These are phyloP conservation scores for Psittacus erithacus DNA, from an alignment of 2,113 vertebrate species.

Conservation along the genomic window DNA sequence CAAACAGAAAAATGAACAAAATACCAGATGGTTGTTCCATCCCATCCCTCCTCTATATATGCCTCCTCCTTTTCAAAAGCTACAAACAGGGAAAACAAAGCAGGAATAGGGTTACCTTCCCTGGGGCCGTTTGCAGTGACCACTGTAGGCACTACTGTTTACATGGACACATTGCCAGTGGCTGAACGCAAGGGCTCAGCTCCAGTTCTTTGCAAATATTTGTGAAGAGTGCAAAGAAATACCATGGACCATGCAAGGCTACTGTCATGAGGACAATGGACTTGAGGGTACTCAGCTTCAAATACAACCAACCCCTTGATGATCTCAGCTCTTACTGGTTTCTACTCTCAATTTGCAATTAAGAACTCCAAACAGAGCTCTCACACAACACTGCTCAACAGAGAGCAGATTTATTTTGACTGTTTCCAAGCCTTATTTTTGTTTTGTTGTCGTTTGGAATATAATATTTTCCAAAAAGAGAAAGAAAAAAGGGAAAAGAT, in stretches of 20 bases:
- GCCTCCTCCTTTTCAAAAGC: background rate
- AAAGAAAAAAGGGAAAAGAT: background rate
- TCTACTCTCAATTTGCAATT: background rate
- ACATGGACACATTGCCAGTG: background rate
- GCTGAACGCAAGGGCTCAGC: rapidly evolving
- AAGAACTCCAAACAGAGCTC: background rate
- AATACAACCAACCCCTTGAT: background rate
- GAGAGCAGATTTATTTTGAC: background rate
- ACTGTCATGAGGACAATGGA: rapidly evolving
- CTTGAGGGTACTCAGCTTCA: background rate
- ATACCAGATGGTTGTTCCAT: background rate
- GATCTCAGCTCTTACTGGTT: background rate
- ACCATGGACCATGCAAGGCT: background rate
- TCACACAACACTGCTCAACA: background rate
- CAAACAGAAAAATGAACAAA: constrained; percentile 6
- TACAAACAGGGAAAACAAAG: background rate
- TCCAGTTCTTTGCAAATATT: background rate
- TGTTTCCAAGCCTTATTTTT: background rate
- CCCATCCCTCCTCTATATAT: background rate
- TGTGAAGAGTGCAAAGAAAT: background rate
- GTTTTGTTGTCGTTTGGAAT: background rate
- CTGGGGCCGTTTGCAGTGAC: background rate
- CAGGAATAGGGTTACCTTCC: background rate
- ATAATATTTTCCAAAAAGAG: background rate
- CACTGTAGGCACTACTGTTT: background rate